Percentiles rank a stretch among this genome's conserved stretches.
Evolutionary conservation across 2,113 vertebrate genomes (phyloP).

Genomic region (Larimichthys crocea): DNA sequence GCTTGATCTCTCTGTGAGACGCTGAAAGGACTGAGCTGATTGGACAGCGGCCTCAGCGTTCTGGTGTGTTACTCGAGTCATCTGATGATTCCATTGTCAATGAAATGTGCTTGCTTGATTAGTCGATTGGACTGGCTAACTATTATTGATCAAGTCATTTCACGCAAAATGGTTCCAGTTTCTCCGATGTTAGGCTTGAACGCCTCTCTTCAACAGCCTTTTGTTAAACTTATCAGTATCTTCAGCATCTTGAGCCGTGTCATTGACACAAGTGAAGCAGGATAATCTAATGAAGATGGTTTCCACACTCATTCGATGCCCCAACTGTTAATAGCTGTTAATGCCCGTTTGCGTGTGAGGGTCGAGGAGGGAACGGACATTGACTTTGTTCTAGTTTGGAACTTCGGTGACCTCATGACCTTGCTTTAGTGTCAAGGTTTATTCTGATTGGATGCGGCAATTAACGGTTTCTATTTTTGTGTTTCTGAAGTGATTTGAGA

Average conservation of each 20-base stretch:
- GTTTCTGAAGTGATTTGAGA: neutral
- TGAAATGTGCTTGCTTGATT: too few species aligned
- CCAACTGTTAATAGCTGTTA: neutral
- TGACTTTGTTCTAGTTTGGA: neutral
- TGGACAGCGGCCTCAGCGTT: conserved; percentile 38
- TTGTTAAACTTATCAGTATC: too few species aligned
- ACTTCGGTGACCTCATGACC: neutral
- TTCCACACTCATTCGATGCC: neutral
- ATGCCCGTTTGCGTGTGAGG: too few species aligned
- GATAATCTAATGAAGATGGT: neutral
- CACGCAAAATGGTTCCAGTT: neutral
- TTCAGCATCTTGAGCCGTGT: neutral
- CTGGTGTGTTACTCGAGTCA: conserved; percentile 7
- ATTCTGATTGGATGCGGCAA: neutral
- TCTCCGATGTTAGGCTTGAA: too few species aligned
- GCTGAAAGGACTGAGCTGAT: conserved; percentile 60
- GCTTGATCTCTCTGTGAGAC: conserved; percentile 45
- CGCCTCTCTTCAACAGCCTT: too few species aligned
- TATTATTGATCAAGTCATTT: too few species aligned
- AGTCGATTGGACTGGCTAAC: too few species aligned
- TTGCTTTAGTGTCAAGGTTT: neutral
- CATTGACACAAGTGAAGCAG: neutral
- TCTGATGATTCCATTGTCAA: neutral
- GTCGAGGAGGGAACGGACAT: neutral
- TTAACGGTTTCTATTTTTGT: neutral